phyloP scores from a whole-genome alignment of 2,888 invertebrate genomes.

The Sphinx pinastri region DNA sequence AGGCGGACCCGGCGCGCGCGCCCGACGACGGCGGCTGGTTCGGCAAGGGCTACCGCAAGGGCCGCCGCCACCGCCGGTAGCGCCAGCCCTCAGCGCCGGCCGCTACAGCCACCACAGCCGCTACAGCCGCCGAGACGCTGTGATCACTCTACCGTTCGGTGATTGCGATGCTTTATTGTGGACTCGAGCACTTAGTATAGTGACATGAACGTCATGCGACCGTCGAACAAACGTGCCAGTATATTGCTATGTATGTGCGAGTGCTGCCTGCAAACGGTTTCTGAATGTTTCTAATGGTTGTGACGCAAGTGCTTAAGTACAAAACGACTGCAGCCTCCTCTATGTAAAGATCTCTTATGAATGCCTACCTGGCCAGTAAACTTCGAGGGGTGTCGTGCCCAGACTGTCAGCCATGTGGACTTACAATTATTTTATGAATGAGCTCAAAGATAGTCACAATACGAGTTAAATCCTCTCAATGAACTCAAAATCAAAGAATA shows the following conservation, averaged over 20 bases:
- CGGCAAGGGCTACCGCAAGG: constrained; percentile 93
- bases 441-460: constrained; percentile 1
- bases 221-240: constrained; percentile 28
- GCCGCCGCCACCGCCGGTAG: constrained; percentile 81
- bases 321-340: neutral
- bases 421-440: neutral
- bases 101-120: constrained; percentile 39
- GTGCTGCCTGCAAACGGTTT: constrained; percentile 9
- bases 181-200: neutral
- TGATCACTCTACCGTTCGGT: neutral
- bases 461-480: neutral
- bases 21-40: constrained; percentile 88
- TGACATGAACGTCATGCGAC: neutral
- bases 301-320: constrained; percentile 37
- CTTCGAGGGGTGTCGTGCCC: too few relatives aligned
- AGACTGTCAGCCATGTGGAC: too few relatives aligned
- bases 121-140: neutral
- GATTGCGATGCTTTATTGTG: neutral
- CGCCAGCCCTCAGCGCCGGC: constrained; percentile 45
- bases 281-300: constrained; percentile 36
- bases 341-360: too few relatives aligned
- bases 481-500: too few relatives aligned
- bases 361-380: too few relatives aligned
- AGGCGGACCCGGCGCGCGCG: constrained; percentile 34
- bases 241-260: constrained; percentile 25